Evolutionary conservation across 2,888 invertebrate species (phyloP), one percentile per base, ranked within the genome.

Genomic region (Maniola hyperantus): DNA sequence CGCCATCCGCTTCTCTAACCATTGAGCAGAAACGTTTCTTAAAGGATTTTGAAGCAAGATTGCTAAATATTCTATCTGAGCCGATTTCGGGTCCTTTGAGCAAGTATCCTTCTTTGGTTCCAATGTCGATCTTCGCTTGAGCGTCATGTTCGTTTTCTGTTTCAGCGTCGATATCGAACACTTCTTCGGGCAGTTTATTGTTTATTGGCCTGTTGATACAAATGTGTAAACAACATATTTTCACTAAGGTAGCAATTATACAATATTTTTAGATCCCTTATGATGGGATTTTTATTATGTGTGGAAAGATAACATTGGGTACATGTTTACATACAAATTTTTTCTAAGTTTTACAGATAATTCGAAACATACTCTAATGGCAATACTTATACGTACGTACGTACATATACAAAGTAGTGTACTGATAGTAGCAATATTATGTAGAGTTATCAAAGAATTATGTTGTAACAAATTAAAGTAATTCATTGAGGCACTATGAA

Each of bases 61-160:
- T 97, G 72, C 96, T 96, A 89, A 98, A 97, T 93, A 98, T 97
- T 73, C 97, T 94, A 84, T 98, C 98, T 62, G 96, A 96, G 69
- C 96, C 96, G 70, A 97, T 96, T 88, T 98, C 98, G 7, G 98
- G 97, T 54, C 98, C 98, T 87, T 98, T 98, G 88, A 97, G 94
- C 76, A 98, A 90, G 91, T 96, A 97, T 0, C 98, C 98, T 87
- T 98, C 96, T 89, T 98, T 98, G 60, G 97, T 96, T 72, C 97
- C 96, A 67, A 95, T 94, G 81, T 96, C 96, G 74, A 94, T 94
- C 80, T 95, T 95, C 2, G 93, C 89, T 83, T 93, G 93, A 77
- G 95, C 95, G 84, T 96, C 96, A 83, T 97, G 96, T 73, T 96
- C 94, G 74, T 95, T 94, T 88, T 98, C 97, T 64, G 94, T 94